These are phyloP conservation scores for Amphibalanus amphitrite DNA, from an alignment of 1,140 invertebrate species.

Conservation along the genomic window DNA sequence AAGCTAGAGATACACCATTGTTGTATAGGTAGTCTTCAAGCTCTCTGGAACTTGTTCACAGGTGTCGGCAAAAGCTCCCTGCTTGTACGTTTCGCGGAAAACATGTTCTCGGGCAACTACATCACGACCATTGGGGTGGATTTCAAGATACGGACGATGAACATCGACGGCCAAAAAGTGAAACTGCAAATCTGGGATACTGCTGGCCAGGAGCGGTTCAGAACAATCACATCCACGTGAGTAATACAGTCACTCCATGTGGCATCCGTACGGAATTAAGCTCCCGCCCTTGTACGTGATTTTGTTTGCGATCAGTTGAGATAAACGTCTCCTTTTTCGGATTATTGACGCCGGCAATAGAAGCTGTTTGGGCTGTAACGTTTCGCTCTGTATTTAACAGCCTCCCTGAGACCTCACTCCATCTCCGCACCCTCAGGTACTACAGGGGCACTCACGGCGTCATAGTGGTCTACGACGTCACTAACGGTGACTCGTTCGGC, in stretches of 20 bases:
- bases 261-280: too few relatives aligned
- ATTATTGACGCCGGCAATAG: too few relatives aligned
- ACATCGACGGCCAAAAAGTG: slow-evolving; percentile 82
- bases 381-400: too few relatives aligned
- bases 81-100: slow-evolving; percentile 91
- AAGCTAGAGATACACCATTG: too few relatives aligned
- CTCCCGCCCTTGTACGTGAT: too few relatives aligned
- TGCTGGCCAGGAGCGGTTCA: slow-evolving; percentile 50
- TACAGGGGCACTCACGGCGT: slow-evolving; percentile 98
- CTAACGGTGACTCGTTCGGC: slow-evolving; percentile 94
- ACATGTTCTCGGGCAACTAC: slow-evolving; percentile 94
- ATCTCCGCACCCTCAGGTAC: too few relatives aligned
- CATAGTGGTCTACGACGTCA: slow-evolving; percentile 98
- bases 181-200: slow-evolving; percentile 99
- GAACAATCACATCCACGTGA: slow-evolving; percentile 87
- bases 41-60: slow-evolving; percentile 30
- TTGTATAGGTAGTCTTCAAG: too few relatives aligned
- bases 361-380: too few relatives aligned
- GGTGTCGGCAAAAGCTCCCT: slow-evolving; percentile 97
- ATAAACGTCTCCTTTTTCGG: too few relatives aligned
- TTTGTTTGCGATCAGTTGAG: too few relatives aligned
- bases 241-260: slow-evolving; percentile 12
- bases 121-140: slow-evolving; percentile 99
- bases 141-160: slow-evolving; percentile 94
- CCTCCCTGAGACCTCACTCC: too few relatives aligned